Conservation (phyloP, 2,888 invertebrate genomes). For the Mythimna albipuncta region DNA sequence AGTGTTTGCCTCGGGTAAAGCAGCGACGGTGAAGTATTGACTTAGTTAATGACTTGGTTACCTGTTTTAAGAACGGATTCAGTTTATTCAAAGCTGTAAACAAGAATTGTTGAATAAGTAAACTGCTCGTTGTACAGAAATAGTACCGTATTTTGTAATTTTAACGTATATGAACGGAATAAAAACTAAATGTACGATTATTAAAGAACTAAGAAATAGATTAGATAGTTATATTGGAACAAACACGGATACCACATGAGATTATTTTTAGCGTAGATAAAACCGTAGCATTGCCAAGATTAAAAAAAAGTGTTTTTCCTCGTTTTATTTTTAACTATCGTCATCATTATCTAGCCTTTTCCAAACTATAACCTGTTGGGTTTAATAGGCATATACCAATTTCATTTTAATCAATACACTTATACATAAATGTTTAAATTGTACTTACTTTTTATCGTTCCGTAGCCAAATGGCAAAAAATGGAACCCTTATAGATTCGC, state of each 20-base stretch:
- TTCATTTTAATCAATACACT: no score
- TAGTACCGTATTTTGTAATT: not conserved
- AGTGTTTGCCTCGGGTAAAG: slow-evolving; percentile 46
- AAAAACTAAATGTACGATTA: not conserved
- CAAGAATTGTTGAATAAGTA: slow-evolving; percentile 28
- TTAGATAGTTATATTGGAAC: not conserved
- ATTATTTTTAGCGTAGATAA: no score
- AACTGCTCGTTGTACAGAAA: slow-evolving; percentile 11
- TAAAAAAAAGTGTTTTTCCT: no score
- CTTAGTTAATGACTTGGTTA: slow-evolving; percentile 50
- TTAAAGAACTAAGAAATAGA: not conserved
- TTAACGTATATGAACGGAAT: not conserved
- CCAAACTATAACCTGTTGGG: no score
- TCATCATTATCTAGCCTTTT: no score
- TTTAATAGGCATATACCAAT: no score
- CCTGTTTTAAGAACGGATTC: slow-evolving; percentile 37
- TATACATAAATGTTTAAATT: no score
- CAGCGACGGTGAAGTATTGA: slow-evolving; percentile 36
- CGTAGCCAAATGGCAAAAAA: no score
- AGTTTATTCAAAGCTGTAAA: slow-evolving; percentile 37
- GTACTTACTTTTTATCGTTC: no score
- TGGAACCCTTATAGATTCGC: no score
- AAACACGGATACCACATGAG: not conserved
- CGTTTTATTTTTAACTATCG: no score
- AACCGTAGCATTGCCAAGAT: no score